phyloP scores from a whole-genome alignment of 2,113 vertebrate species.

The Heteronetta atricapilla region DNA sequence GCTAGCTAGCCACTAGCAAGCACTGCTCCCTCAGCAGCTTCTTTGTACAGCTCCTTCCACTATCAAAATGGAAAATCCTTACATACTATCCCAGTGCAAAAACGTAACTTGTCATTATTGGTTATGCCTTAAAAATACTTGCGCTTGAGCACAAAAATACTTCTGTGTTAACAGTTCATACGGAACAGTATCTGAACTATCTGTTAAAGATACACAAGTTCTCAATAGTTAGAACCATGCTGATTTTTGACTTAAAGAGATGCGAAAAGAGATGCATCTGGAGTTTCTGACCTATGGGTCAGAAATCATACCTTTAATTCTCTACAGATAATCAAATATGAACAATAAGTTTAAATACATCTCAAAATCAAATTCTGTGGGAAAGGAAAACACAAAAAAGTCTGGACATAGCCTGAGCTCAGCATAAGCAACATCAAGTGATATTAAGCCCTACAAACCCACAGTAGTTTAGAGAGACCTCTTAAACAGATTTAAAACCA shows the following conservation, averaged over 20 bases:
- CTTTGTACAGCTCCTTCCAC: not conserved
- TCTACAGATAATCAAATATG: not conserved
- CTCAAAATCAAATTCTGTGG: not conserved
- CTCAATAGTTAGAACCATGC: not conserved
- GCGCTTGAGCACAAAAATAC: not conserved
- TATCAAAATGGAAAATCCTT: not conserved
- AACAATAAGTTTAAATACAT: not conserved
- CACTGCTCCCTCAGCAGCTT: not conserved
- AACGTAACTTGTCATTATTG: not conserved
- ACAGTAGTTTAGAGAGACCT: not conserved
- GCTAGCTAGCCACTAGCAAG: not conserved
- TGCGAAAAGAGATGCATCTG: not conserved
- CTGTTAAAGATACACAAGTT: not conserved
- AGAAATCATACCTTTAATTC: not conserved
- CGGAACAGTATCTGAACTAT: not conserved
- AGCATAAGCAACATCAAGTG: not conserved
- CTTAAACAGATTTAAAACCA: not conserved
- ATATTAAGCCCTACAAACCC: not conserved
- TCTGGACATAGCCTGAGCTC: not conserved
- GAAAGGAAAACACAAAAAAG: not conserved
- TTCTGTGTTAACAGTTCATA: not conserved
- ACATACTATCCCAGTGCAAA: not conserved
- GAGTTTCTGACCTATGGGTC: not conserved
- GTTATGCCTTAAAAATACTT: not conserved
- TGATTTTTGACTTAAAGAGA: not conserved